phyloP scores from a whole-genome alignment of 2,113 vertebrate genomes.

The Gallinago paraguaiae region DNA sequence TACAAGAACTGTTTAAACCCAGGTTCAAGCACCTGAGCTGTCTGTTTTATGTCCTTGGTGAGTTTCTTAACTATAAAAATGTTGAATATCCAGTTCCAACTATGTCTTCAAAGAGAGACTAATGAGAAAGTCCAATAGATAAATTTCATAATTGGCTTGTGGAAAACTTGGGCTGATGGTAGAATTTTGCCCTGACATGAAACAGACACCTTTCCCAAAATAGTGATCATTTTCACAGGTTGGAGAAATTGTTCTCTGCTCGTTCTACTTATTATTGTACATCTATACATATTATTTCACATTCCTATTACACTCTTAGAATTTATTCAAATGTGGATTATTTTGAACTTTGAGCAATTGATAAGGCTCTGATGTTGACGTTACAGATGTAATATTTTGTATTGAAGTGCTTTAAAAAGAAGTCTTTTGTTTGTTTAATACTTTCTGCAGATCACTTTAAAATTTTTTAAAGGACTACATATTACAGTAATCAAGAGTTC shows the following conservation, averaged over 20 bases:
- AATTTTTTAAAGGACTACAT: slow-evolving; percentile 36
- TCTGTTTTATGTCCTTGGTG: neutral
- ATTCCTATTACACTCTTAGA: slow-evolving; percentile 13
- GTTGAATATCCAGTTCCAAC: slow-evolving; percentile 35
- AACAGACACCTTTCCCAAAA: neutral
- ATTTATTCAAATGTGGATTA: neutral
- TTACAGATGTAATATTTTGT: neutral
- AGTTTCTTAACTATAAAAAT: slow-evolving; percentile 26
- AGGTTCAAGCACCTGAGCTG: neutral
- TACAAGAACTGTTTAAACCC: slow-evolving; percentile 13
- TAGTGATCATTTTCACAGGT: neutral
- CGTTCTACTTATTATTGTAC: neutral
- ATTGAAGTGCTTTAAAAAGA: slow-evolving; percentile 43
- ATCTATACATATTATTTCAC: neutral
- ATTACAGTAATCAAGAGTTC: slow-evolving; percentile 71
- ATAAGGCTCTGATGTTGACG: slow-evolving; percentile 12
- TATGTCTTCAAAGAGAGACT: neutral
- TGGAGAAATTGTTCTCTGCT: neutral
- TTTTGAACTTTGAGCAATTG: slow-evolving; percentile 1
- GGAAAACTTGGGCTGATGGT: neutral
- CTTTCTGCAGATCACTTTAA: slow-evolving; percentile 32
- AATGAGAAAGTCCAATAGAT: neutral
- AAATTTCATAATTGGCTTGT: neutral
- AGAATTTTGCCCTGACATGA: slow-evolving; percentile 2
- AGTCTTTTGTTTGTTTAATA: slow-evolving; percentile 52